A percentile compares a stretch with the other conserved stretches of the same genome.
Evolutionary conservation across 2,888 invertebrate genomes (phyloP).

Genomic region (Acanthoscelides obtectus): DNA sequence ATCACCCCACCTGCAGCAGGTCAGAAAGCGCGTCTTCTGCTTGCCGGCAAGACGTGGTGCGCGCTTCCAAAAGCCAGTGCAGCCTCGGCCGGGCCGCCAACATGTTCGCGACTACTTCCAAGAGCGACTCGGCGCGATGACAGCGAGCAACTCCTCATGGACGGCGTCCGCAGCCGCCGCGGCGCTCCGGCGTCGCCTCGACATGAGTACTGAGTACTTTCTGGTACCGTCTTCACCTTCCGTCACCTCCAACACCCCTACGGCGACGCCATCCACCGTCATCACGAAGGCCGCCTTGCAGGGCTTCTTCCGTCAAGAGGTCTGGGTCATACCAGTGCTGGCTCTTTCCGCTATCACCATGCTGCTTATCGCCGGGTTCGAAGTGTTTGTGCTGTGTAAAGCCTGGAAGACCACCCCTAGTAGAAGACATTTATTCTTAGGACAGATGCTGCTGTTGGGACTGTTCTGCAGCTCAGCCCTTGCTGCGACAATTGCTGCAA

Average conservation of each 20-base stretch:
- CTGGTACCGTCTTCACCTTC: slow-evolving; percentile 59
- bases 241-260: slow-evolving; percentile 31
- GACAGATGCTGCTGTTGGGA: slow-evolving; percentile 80
- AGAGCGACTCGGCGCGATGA: slow-evolving; percentile 16
- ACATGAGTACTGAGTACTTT: slow-evolving; percentile 84
- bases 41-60: background rate
- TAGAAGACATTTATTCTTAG: slow-evolving; percentile 79
- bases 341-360: slow-evolving; percentile 80
- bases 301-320: slow-evolving; percentile 59
- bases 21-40: background rate
- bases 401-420: slow-evolving; percentile 79
- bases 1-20: background rate
- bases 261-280: slow-evolving; percentile 34
- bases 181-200: slow-evolving; percentile 53
- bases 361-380: slow-evolving; percentile 80
- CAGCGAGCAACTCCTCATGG: slow-evolving; percentile 6
- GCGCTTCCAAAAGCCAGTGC: background rate
- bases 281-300: slow-evolving; percentile 35
- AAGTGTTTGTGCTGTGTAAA: slow-evolving; percentile 83
- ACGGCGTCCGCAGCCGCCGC: slow-evolving; percentile 15
- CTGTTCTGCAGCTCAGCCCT: slow-evolving; percentile 77
- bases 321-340: slow-evolving; percentile 88
- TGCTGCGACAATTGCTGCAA: slow-evolving; percentile 71
- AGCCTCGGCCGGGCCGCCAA: slow-evolving; percentile 31
- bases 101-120: slow-evolving; percentile 13